A percentile compares a stretch with the other conserved stretches of the same genome.
Conservation (phyloP, 2,113 vertebrate genomes). For the Ailurus styani region DNA sequence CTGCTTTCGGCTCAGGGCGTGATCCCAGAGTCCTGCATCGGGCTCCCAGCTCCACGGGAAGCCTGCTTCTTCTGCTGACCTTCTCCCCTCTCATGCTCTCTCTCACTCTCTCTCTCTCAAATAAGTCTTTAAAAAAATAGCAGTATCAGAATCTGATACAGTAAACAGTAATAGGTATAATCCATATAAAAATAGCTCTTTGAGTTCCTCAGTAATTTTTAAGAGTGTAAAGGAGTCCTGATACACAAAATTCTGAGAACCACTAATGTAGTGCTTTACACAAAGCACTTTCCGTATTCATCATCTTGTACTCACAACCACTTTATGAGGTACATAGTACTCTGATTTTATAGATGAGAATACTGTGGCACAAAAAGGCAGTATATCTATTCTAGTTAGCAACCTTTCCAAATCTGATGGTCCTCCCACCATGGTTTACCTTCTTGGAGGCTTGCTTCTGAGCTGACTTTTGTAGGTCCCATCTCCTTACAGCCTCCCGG, state of each 20-base stretch:
- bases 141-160: neutral
- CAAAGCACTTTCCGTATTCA: neutral
- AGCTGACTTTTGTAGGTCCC: neutral
- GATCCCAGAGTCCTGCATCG: no score
- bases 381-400: neutral
- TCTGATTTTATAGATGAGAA: neutral
- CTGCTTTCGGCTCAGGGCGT: no score
- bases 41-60: no score
- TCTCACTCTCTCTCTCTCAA: no score
- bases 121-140: no score
- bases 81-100: no score
- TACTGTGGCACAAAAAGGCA: neutral
- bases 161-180: neutral
- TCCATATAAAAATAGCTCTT: neutral
- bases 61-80: no score
- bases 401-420: neutral
- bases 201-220: neutral
- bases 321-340: neutral
- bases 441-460: neutral
- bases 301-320: neutral
- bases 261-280: neutral
- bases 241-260: neutral
- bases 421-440: neutral
- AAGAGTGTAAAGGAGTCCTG: neutral
- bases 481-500: neutral